Evolutionary conservation across 1,140 invertebrate genomes (phyloP), one percentile per base, ranked within the genome.

Genomic region (Apis laboriosa): DNA sequence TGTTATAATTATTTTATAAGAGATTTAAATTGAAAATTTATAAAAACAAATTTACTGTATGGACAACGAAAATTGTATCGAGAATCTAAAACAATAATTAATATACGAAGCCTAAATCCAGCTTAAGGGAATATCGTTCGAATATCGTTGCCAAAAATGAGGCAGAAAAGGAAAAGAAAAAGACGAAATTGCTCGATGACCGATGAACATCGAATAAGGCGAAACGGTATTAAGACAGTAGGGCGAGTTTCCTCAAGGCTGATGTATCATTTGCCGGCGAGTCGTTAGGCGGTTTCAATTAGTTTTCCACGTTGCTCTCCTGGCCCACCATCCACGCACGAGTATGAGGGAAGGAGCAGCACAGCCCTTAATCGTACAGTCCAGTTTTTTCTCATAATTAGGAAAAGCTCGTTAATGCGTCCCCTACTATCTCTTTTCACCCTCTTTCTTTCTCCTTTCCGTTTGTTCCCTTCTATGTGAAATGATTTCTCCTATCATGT

Each of bases 251-350:
- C 89, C 88, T 86, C 87, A 72, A 80, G 86, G 90, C 92, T 92
- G 92, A 94, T 94, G 93, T 94, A 94, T 94, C 93, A 94, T 94
- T 94, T 93, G 91, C 91, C 90, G 88, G 87, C 89, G 90, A 91
- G 91, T 94, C 93, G 93, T 94, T 94, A 94, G 92, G 92, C 92
- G 92, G 90, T 94, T 94, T 94, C 93, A 94, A 94, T 94, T 94
- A 94, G 93, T 94, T 94, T 94, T 93, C 93, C 91, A 78, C 84
- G 67, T 90, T 89, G 88, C 77, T 90, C 77, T 89, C 83, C 84
- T 85, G 75, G 81, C 84, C 86, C 82, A 83, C 53, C 88, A 77
- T 85, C 90, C 88, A 90, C 89, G 63, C 5, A 43, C 73, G 64
- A 78, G 74, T 64, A 68, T 67, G 73, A 49, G 78, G 76, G 71